Evolutionary conservation across 2,113 vertebrate species (phyloP).

Genomic region (Oxygymnocypris stewartii): DNA sequence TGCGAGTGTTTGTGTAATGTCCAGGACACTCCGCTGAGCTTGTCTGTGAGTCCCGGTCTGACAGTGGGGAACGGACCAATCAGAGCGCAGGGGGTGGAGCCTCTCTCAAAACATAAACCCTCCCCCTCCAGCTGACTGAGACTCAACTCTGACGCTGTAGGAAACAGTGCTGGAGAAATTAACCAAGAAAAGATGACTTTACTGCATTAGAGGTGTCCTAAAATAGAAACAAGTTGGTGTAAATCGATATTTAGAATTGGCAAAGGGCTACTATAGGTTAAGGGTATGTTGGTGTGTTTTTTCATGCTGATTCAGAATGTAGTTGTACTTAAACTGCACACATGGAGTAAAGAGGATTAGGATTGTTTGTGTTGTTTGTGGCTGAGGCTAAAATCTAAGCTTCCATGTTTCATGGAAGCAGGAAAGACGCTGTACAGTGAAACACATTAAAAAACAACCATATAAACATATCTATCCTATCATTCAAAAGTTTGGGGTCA

Average conservation of each 20-base stretch:
- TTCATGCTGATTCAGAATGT: background rate
- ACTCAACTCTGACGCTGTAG: background rate
- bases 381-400: conserved; percentile 10
- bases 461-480: background rate
- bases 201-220: conserved; percentile 31
- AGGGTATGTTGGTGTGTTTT: background rate
- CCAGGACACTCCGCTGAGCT: conserved; percentile 67
- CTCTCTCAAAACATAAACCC: conserved; percentile 52
- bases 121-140: conserved; percentile 55
- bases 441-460: too few relatives aligned
- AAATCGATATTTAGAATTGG: background rate
- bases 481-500: background rate
- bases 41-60: conserved; percentile 58
- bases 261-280: background rate
- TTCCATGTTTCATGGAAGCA: background rate
- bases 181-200: conserved; percentile 23
- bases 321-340: background rate
- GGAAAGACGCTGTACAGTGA: background rate
- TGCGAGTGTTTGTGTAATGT: conserved; percentile 63
- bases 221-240: background rate
- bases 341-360: conserved; percentile 36
- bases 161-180: conserved; percentile 7
- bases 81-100: conserved; percentile 66
- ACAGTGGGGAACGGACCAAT: conserved; percentile 67
- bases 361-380: conserved; percentile 5